These are phyloP conservation scores for Isaurus tuberculatus DNA, from an alignment of 92 coral and sea anemone species.

Conservation along the genomic window DNA sequence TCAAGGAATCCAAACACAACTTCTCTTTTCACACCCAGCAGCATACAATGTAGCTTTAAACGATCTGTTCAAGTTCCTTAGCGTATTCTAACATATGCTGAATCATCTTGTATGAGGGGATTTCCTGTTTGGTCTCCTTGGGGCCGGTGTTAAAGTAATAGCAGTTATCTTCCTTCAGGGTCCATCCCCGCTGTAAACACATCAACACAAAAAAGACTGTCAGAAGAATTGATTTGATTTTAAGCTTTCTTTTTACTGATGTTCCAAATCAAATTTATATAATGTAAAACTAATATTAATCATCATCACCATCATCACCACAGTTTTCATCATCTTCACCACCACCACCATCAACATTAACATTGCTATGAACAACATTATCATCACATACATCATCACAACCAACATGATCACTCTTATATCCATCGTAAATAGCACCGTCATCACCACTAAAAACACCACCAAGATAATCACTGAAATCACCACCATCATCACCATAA, in stretches of 20 bases:
- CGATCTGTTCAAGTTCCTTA: slow-evolving; percentile 96
- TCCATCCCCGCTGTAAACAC: slow-evolving; percentile 88
- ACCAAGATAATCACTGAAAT: too few relatives aligned
- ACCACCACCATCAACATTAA: background rate
- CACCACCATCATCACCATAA: too few relatives aligned
- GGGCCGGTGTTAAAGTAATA: slow-evolving; percentile 78
- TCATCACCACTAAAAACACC: too few relatives aligned
- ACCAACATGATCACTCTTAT: too few relatives aligned
- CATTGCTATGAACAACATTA: too few relatives aligned
- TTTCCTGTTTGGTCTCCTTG: slow-evolving; percentile 84
- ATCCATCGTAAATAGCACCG: too few relatives aligned
- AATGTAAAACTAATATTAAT: background rate
- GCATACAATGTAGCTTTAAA: slow-evolving; percentile 42
- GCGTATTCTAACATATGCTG: slow-evolving; percentile 99
- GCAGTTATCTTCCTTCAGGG: slow-evolving; percentile 67
- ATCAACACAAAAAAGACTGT: background rate
- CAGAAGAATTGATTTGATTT: background rate
- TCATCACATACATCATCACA: too few relatives aligned
- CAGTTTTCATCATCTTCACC: background rate
- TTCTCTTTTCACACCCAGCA: background rate
- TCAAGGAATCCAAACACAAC: background rate
- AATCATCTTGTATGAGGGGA: slow-evolving; percentile 89
- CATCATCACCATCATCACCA: background rate
- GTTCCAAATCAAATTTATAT: too few relatives aligned
- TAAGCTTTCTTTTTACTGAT: too few relatives aligned